Evolutionary conservation across 2,113 vertebrate genomes (phyloP).

Genomic region (Blennius ocellaris): DNA sequence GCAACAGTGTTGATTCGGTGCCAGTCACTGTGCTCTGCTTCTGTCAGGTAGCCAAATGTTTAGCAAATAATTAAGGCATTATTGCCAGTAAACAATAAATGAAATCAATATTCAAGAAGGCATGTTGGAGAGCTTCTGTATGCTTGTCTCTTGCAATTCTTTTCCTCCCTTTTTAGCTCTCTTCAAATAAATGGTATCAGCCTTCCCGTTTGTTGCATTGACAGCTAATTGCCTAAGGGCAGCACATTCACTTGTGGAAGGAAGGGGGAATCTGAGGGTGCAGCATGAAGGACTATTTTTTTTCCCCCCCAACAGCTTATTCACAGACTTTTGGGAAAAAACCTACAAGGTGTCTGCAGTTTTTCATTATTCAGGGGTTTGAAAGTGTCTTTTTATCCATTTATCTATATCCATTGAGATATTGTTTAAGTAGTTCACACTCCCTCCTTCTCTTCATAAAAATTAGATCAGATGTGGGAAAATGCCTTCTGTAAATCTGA

Average conservation of each 20-base stretch:
- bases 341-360: constrained; percentile 1
- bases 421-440: constrained; percentile 23
- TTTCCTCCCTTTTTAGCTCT: constrained; percentile 14
- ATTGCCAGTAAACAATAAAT: constrained; percentile 16
- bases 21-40: constrained; percentile 12
- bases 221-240: constrained; percentile 68
- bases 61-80: constrained; percentile 18
- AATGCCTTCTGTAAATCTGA: background rate
- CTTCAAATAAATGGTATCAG: constrained; percentile 52
- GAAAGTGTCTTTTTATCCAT: background rate
- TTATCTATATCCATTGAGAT: background rate
- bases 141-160: constrained; percentile 11
- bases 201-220: constrained; percentile 54
- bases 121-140: background rate
- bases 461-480: constrained; percentile 17
- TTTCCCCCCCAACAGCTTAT: background rate
- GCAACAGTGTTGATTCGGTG: constrained; percentile 17
- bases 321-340: background rate
- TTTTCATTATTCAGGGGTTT: constrained; percentile 18
- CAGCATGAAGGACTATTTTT: background rate
- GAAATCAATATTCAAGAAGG: constrained; percentile 3
- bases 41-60: constrained; percentile 21
- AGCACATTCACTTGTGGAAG: constrained; percentile 28
- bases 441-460: constrained; percentile 17
- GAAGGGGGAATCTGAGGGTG: constrained; percentile 16